Percentiles rank a stretch among this genome's conserved stretches.
Evolutionary conservation across 2,797 vertebrate species (phyloP).

Genomic region (Linurgus olivaceus): DNA sequence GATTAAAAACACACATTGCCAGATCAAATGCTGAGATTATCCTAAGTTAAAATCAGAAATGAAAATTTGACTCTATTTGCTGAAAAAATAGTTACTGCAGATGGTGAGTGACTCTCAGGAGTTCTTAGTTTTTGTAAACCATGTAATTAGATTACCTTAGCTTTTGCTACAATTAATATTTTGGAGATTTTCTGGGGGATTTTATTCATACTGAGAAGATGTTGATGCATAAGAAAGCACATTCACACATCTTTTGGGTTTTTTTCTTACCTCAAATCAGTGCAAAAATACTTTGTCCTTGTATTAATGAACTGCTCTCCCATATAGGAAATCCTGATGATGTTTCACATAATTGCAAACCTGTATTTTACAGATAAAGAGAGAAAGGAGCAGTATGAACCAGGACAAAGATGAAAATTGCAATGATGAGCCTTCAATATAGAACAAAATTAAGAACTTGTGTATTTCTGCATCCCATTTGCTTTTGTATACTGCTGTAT

Average conservation of each 20-base stretch:
- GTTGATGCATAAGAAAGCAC: fast-evolving
- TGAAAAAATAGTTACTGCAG: not conserved
- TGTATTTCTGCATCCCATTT: not conserved
- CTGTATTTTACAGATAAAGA: not conserved
- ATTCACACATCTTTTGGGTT: not conserved
- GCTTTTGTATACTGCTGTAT: not conserved
- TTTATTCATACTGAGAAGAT: not conserved
- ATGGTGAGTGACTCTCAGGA: not conserved
- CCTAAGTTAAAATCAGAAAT: not conserved
- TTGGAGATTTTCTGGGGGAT: not conserved
- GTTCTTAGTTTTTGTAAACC: not conserved
- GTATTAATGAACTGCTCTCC: not conserved
- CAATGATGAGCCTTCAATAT: not conserved
- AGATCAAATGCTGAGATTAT: not conserved
- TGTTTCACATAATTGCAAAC: not conserved
- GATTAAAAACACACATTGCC: not conserved
- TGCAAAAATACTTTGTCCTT: not conserved
- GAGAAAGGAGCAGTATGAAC: fast-evolving
- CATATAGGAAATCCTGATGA: not conserved
- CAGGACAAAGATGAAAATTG: not conserved
- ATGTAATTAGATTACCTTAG: fast-evolving
- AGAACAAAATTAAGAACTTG: not conserved
- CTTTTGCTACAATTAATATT: not conserved
- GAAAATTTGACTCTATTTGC: not conserved
- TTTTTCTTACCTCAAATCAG: not conserved